Evolutionary conservation across 2,113 vertebrate genomes (phyloP), one percentile per base, ranked within the genome.

Genomic region (Hippolais icterina): DNA sequence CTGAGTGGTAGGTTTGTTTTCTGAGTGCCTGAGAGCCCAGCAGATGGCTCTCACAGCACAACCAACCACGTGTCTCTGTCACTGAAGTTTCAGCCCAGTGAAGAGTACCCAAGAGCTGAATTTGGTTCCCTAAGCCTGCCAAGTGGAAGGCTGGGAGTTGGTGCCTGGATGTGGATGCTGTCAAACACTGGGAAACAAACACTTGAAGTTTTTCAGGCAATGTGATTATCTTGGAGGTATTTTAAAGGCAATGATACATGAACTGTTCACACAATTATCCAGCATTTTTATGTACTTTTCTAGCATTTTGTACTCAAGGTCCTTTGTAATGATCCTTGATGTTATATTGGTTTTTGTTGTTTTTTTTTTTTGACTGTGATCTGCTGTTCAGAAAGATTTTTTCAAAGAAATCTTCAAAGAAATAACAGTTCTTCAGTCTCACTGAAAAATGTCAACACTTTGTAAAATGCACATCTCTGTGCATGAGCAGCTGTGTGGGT

Each of bases 401-500:
- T 39, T 39, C 37, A 39, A 39, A 39, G 37, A 39, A 39, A 28
- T 61, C 77, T 86, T 57, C 41, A 86, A 59, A 69, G 37, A 53
- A 88, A 47, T 31, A 80, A 41, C 3, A 50, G 46, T 9, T 23
- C 59, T 68, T 90, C 70, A 68, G 14, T 46, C 35, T 84, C 42
- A 54, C 13, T 59, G 31, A 29, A 54, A 83, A 81, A 65, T 44
- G 10, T 2, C 31, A 76, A 5, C 27, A 5, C 31, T 65, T 89
- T 53, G 7, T 44, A 31, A 52, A 85, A 79, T 79, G 16, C 33
- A 33, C 25, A 28, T 68, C 27, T 92, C 16, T 76, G 13, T 50
- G 18, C 16, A 15, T 12, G 19, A 42, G 12, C 1, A 64, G 6
- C 6, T 91, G 23, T 37, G 8, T 19, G 2, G 0, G 5, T 42